Evolutionary conservation across 2,113 vertebrate genomes (phyloP), one percentile per base, ranked within the genome.

Genomic region (Chloropsis hardwickii): DNA sequence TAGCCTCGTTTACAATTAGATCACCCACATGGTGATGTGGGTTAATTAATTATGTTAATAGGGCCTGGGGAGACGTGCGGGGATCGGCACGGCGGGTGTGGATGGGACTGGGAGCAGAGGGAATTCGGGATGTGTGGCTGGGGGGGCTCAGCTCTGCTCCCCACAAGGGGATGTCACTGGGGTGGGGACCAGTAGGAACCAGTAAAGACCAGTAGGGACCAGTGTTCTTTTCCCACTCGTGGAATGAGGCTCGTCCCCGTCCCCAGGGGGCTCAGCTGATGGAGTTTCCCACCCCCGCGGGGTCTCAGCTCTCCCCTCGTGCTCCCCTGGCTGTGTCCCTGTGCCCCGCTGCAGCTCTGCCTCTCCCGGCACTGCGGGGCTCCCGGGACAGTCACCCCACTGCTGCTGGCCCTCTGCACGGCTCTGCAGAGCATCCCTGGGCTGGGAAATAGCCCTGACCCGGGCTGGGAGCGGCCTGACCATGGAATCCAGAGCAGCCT

Each of bases 201-300:
- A 0, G 0, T 0, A 17, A 39, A 45, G 29, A 8, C 24, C 0
- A 0, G 0, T 0, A 17, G 44, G 51, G 29, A 8, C 24, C 0
- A 0, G 24, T 1, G 31, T 10, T 50, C 67, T 47, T 4, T 11
- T 31, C 33, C 66, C 10, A 0, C 4, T 7, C 25, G 0, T 0
- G 50, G 61, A 9, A 31, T 10, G n/a, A 3, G 31, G 71, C 67
- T 86, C 53, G 1, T 45, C 42, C 62, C 61, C 7, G n/a, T 7
- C 5, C 58, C 51, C 31, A 2, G 1, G 25, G 40, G 20, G 37
- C 53, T 72, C 76, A 37, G 57, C 53, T 3, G 16, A 14, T 10
- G 40, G 53, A 33, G 28, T 51, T 67, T 54, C 66, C 61, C n/a
- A 3, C 16, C 29, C 72, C 48, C 7, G 2, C 3, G 5, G 33